Evolutionary conservation across 2,113 vertebrate genomes (phyloP).

Genomic region (Colius striatus): DNA sequence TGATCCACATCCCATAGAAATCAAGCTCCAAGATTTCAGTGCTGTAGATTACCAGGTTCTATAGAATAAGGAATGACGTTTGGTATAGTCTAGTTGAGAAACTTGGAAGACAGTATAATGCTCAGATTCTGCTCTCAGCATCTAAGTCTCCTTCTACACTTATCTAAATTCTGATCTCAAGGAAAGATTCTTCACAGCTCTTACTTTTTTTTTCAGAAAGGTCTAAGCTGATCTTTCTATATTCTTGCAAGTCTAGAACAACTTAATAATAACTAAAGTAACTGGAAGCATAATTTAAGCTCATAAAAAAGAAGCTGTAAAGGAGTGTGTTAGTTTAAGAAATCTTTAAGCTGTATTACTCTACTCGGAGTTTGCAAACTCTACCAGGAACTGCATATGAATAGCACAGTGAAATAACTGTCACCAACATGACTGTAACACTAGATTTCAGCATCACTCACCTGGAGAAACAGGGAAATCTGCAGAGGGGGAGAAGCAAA

Average conservation of each 20-base stretch:
- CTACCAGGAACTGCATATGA: neutral
- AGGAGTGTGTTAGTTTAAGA: neutral
- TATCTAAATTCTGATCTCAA: neutral
- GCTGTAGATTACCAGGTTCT: neutral
- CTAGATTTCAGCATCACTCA: neutral
- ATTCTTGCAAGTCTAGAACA: neutral
- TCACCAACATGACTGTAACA: neutral
- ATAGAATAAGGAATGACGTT: neutral
- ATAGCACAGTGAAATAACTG: neutral
- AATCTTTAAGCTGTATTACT: neutral
- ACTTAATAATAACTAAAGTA: neutral
- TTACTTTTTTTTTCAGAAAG: neutral
- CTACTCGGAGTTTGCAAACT: neutral
- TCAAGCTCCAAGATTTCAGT: neutral
- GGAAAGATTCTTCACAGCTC: neutral
- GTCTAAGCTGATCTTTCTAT: neutral
- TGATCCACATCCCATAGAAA: neutral
- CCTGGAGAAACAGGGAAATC: constrained; percentile 69
- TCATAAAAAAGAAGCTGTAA: neutral
- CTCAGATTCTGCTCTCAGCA: neutral
- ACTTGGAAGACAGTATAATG: neutral
- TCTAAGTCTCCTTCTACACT: neutral
- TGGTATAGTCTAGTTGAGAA: neutral
- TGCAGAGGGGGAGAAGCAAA: constrained; percentile 26
- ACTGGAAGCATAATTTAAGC: neutral